Evolutionary conservation across 2,797 vertebrate genomes (phyloP), one percentile per base, ranked within the genome.

Genomic region (Vipera ursinii): DNA sequence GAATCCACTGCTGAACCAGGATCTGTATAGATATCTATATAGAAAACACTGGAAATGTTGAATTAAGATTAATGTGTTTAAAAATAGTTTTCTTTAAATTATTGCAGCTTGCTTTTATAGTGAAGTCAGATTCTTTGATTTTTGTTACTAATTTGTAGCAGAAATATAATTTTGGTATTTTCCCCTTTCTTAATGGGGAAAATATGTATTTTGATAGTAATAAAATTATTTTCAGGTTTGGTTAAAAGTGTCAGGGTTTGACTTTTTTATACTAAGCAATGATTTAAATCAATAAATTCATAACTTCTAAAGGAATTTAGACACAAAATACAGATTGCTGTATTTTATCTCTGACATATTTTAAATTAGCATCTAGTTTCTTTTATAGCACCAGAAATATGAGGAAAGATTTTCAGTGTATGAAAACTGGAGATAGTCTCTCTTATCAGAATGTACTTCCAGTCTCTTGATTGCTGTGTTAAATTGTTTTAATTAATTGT

Each of bases 401-500:
- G 32, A 96, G 95, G 92, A 91, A 95, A 94, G 48, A 86, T 94
- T 93, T 94, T 93, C 90, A 95, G 93, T 88, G 73, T 94, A 93
- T 88, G 93, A 95, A 96, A 92, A 94, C 96, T 97, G 94, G 95
- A 96, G 95, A 92, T 97, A 95, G 94, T 94, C 93, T 97, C 87
- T 96, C 73, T 95, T 89, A 94, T 94, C 95, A 96, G 96, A 96
- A 95, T 95, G 91, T 96, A 92, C 93, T 95, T 96, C 95, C 63
- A 94, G 96, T 96, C 95, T 97, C 57, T 95, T 95, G 97, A 97
- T 98, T 97, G 97, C 97, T 97, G 97, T 98, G 97, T 98, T 96
- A 96, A 95, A 95, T 97, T 97, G 96, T 96, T 97, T 96, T 97
- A 96, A 96, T 93, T 92, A 96, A 94, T 96, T 95, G 97, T 28